Conservation (phyloP, 2,888 invertebrate species). For the Gari tellinella region DNA sequence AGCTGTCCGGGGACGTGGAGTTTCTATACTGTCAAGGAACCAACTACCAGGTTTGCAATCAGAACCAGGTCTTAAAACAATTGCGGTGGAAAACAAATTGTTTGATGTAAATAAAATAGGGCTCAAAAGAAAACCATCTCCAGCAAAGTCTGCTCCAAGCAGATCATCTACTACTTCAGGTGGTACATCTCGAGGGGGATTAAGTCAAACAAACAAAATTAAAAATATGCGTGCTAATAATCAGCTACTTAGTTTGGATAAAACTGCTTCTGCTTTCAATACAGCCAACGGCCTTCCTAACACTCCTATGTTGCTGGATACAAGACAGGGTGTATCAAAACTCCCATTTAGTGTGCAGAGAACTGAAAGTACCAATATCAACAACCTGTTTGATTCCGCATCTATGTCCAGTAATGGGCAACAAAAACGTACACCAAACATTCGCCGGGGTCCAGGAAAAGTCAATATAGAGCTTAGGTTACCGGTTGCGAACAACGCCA, state of each 20-base stretch:
- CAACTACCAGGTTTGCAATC: constrained; percentile 15
- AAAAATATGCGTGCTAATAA: background rate
- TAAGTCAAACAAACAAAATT: background rate
- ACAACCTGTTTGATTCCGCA: constrained; percentile 17
- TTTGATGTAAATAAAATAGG: constrained; percentile 51
- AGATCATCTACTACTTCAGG: background rate
- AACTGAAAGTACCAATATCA: constrained; percentile 4
- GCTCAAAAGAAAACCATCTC: background rate
- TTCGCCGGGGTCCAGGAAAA: too few species aligned
- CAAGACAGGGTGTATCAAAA: background rate
- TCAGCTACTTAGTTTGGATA: constrained; percentile 15
- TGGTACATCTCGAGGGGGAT: background rate
- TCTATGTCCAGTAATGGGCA: constrained; percentile 1
- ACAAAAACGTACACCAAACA: too few species aligned
- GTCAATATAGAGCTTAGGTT: too few species aligned
- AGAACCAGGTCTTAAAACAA: constrained; percentile 38
- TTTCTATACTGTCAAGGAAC: constrained; percentile 22
- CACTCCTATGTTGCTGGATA: constrained; percentile 9
- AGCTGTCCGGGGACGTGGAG: constrained; percentile 18
- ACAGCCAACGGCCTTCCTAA: constrained; percentile 10
- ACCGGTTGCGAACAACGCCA: background rate
- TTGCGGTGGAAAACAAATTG: constrained; percentile 57
- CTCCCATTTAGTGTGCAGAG: too few species aligned
- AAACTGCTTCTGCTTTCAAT: constrained; percentile 9
- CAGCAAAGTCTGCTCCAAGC: too few species aligned